Evolutionary conservation across 2,888 invertebrate species (phyloP).

Genomic region (Agrochola circellaris): DNA sequence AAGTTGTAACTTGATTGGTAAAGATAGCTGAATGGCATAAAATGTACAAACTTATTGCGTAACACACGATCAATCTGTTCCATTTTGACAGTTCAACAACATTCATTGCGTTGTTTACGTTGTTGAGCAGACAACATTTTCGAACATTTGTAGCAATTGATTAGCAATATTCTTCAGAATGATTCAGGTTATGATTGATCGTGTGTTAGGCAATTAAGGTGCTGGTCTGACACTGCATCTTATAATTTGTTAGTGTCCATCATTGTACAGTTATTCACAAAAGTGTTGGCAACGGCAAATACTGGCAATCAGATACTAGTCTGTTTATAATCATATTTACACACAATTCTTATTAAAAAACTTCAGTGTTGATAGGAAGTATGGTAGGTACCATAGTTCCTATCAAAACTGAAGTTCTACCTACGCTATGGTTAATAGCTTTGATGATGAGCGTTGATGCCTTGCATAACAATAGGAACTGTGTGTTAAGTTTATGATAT

Average conservation of each 20-base stretch:
- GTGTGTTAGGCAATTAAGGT: neutral
- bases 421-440: slow-evolving; percentile 57
- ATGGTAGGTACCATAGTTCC: too few species aligned
- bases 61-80: too few species aligned
- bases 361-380: slow-evolving; percentile 21
- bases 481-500: slow-evolving; percentile 68
- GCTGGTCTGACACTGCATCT: neutral
- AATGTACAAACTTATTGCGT: too few species aligned
- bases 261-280: neutral
- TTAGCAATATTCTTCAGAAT: too few species aligned
- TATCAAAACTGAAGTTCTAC: too few species aligned
- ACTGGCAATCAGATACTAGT: neutral
- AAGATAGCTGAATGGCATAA: neutral
- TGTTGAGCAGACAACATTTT: too few species aligned
- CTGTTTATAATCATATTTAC: neutral
- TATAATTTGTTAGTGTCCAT: slow-evolving; percentile 11
- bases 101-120: too few species aligned
- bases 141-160: too few species aligned
- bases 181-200: too few species aligned
- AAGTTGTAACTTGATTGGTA: neutral
- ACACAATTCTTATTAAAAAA: slow-evolving; percentile 7
- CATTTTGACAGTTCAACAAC: too few species aligned
- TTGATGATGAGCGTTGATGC: slow-evolving; percentile 25
- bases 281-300: neutral
- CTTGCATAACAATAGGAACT: slow-evolving; percentile 71